Percentiles rank a stretch among this genome's conserved stretches.
Evolutionary conservation across 2,797 vertebrate genomes (phyloP).

Genomic region (Sebastes glaucus): DNA sequence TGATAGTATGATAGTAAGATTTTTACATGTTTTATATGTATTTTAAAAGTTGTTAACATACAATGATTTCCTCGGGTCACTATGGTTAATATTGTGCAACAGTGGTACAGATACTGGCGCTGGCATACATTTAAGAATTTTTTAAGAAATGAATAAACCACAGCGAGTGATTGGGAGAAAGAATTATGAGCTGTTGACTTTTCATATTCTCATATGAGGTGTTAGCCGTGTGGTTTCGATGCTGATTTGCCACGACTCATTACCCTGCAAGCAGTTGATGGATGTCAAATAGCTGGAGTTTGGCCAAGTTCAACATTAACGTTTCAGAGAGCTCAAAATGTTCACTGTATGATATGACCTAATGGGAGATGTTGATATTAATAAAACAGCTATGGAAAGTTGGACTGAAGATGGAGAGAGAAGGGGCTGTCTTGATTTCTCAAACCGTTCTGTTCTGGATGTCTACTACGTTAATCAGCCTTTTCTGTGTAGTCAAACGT

Average conservation of each 20-base stretch:
- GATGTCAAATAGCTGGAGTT: neutral
- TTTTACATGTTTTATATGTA: neutral
- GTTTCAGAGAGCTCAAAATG: neutral
- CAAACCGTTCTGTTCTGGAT: neutral
- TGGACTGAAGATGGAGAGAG: neutral
- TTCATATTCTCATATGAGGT: neutral
- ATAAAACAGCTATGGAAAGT: neutral
- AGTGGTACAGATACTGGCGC: no score
- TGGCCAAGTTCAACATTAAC: constrained; percentile 15
- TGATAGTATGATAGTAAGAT: no score
- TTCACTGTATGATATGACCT: neutral
- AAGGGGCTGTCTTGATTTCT: neutral
- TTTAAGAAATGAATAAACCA: neutral
- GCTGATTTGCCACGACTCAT: constrained; percentile 10
- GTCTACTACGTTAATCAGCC: neutral
- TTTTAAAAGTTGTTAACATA: neutral
- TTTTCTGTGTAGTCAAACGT: neutral
- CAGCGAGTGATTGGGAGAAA: neutral
- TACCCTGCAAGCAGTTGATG: constrained; percentile 1
- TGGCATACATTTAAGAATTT: neutral
- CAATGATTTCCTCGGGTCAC: neutral
- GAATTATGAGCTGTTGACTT: neutral
- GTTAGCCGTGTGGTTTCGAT: neutral
- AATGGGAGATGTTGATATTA: neutral
- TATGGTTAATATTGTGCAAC: neutral